A percentile compares a stretch with the other conserved stretches of the same genome.
Conservation (phyloP, 2,113 vertebrate genomes). For the Epinephelus fuscoguttatus region DNA sequence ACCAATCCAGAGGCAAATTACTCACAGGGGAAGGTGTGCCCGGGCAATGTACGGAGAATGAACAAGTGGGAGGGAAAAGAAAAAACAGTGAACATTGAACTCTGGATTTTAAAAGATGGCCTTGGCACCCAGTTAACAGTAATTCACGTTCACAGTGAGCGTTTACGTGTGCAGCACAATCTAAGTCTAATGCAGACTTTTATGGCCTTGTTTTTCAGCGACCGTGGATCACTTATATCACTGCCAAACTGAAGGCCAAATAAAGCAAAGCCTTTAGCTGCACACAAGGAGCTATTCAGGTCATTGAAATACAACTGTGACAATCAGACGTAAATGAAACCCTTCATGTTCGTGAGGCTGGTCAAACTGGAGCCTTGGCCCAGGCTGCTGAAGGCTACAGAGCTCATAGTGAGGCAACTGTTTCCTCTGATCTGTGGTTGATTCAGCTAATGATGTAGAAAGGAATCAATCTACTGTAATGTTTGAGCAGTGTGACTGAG, state of each 20-base stretch:
- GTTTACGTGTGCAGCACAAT: slow-evolving; percentile 56
- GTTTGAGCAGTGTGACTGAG: slow-evolving; percentile 24
- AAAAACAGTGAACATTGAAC: slow-evolving; percentile 66
- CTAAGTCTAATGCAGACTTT: slow-evolving; percentile 61
- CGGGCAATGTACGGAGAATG: slow-evolving; percentile 68
- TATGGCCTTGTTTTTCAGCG: slow-evolving; percentile 70
- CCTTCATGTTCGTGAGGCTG: slow-evolving; percentile 47
- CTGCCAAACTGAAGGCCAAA: slow-evolving; percentile 63
- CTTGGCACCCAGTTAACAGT: slow-evolving; percentile 52
- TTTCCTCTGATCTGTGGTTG: slow-evolving; percentile 44
- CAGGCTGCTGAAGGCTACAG: slow-evolving; percentile 29
- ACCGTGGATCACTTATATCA: slow-evolving; percentile 58
- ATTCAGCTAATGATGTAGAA: slow-evolving; percentile 66
- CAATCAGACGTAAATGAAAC: slow-evolving; percentile 64
- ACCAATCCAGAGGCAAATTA: slow-evolving; percentile 73
- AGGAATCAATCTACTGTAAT: slow-evolving; percentile 52
- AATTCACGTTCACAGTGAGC: slow-evolving; percentile 55
- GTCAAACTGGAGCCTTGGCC: slow-evolving; percentile 47
- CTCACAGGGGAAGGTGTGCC: slow-evolving; percentile 74
- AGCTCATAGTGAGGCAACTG: slow-evolving; percentile 33
- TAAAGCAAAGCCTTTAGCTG: slow-evolving; percentile 65
- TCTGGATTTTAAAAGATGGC: slow-evolving; percentile 56
- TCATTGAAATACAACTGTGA: slow-evolving; percentile 70
- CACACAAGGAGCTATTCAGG: slow-evolving; percentile 78
- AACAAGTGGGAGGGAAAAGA: slow-evolving; percentile 58